Conservation (phyloP, 2,797 vertebrate species). For the Gobio occitaniae region DNA sequence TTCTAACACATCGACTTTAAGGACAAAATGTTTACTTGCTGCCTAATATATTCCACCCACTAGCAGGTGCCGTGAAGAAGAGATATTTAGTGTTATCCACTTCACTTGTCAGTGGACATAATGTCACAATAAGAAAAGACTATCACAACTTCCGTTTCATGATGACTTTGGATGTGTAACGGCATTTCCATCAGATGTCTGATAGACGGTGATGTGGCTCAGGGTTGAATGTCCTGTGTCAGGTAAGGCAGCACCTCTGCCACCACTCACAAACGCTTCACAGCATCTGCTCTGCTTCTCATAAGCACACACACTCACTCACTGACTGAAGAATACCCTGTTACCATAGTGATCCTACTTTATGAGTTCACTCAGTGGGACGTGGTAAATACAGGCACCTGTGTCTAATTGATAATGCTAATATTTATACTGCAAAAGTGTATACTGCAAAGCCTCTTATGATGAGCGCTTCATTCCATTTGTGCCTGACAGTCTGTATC, state of each 20-base stretch:
- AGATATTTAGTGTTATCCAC: no score
- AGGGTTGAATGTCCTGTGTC: neutral
- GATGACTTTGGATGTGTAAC: neutral
- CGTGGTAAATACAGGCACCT: constrained; percentile 14
- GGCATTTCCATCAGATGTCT: neutral
- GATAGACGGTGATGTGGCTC: neutral
- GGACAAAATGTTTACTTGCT: no score
- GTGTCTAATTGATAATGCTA: constrained; percentile 25
- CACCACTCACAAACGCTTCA: neutral
- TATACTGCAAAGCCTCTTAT: neutral
- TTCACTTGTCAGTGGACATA: no score
- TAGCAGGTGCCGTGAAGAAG: no score
- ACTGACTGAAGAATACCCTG: constrained; percentile 36
- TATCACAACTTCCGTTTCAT: neutral
- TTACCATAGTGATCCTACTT: constrained; percentile 48
- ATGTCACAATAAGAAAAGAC: neutral
- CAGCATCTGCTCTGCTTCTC: neutral
- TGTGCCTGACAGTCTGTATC: constrained; percentile 13
- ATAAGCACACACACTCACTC: neutral
- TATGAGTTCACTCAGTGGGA: neutral
- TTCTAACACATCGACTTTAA: no score
- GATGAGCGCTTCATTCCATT: constrained; percentile 9
- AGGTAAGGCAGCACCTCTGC: neutral
- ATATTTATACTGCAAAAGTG: constrained; percentile 28
- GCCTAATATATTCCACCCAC: no score